Evolutionary conservation across 2,888 invertebrate species (phyloP).

Genomic region (Rhyacophila evoluta): DNA sequence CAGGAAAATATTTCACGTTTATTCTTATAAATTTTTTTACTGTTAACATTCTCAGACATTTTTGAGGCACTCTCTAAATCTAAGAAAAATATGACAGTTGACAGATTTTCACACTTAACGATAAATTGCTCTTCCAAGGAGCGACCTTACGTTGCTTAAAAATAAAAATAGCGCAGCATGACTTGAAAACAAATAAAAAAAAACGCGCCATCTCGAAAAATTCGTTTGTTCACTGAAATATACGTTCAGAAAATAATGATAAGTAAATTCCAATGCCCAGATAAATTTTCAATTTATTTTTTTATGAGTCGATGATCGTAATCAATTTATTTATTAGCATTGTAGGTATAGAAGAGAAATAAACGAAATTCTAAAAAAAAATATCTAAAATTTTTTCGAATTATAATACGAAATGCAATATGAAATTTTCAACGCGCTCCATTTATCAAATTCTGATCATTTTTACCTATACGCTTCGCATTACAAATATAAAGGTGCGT

Average conservation of each 20-base stretch:
- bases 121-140: background rate
- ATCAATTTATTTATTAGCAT: background rate
- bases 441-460: no score
- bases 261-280: background rate
- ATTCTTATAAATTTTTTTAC: no score
- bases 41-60: background rate
- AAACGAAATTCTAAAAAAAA: background rate
- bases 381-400: background rate
- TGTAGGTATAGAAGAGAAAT: background rate
- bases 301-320: background rate
- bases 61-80: background rate
- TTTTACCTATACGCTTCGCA: no score
- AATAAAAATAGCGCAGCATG: background rate
- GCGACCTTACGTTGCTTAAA: background rate
- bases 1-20: no score
- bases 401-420: background rate
- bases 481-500: no score
- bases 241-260: background rate
- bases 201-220: background rate
- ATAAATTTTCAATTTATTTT: background rate
- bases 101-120: conserved; percentile 1
- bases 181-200: background rate
- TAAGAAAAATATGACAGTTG: background rate
- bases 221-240: background rate
- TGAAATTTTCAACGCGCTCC: background rate